These are phyloP conservation scores for Ceryle rudis DNA, from an alignment of 2,797 vertebrate species.

Conservation along the genomic window DNA sequence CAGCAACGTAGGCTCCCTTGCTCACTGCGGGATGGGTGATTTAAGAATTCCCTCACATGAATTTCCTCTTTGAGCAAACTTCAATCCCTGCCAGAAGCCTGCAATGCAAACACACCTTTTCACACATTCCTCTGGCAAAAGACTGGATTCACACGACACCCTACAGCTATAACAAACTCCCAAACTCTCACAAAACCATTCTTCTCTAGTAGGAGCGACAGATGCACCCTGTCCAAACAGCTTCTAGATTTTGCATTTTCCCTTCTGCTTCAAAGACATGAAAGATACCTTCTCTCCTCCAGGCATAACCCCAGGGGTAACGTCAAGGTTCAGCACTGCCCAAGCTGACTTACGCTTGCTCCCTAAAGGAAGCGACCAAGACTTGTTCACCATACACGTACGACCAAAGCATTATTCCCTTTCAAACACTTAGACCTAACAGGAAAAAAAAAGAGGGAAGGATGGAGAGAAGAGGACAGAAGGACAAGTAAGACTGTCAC, in stretches of 20 bases:
- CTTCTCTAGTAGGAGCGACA: not conserved
- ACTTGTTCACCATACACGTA: not conserved
- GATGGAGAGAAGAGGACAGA: not conserved
- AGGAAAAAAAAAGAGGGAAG: not conserved
- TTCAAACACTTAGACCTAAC: not conserved
- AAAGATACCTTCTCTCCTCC: not conserved
- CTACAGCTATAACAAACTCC: not conserved
- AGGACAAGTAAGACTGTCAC: not conserved
- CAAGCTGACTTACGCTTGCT: not conserved
- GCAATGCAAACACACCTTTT: not conserved
- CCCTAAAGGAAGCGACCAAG: not conserved
- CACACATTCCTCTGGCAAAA: not conserved
- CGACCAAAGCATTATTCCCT: not conserved
- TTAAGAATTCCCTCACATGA: not conserved
- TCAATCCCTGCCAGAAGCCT: not conserved
- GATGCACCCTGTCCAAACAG: not conserved
- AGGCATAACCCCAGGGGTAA: not conserved
- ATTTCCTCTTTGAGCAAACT: not conserved
- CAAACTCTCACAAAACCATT: not conserved
- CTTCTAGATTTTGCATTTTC: not conserved
- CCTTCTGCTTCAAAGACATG: not conserved
- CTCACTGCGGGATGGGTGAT: not conserved
- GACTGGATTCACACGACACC: not conserved
- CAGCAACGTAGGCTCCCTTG: not conserved
- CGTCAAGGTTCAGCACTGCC: not conserved